phyloP scores from a whole-genome alignment of 2,888 invertebrate genomes.

The Rhagium mordax region DNA sequence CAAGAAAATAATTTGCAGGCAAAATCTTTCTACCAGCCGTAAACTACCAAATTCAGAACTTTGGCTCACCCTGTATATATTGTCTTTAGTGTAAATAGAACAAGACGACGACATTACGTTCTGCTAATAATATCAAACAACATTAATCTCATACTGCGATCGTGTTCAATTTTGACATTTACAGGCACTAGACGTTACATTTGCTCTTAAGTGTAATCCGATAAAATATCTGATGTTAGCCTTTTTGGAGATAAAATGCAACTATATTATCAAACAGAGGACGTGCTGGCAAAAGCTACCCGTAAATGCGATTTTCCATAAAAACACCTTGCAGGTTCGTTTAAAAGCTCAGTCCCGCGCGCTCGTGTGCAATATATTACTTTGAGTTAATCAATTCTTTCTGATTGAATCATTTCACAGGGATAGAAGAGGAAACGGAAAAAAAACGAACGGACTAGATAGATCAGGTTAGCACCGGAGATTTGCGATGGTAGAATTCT shows the following conservation, averaged over 20 bases:
- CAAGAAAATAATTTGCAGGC: too few relatives aligned
- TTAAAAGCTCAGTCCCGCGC: not conserved
- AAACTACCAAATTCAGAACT: too few relatives aligned
- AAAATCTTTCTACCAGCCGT: too few relatives aligned
- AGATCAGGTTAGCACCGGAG: not conserved
- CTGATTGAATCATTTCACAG: conserved; percentile 17
- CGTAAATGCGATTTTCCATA: not conserved
- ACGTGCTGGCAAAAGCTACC: not conserved
- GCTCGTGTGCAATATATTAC: not conserved
- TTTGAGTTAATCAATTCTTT: conserved; percentile 21
- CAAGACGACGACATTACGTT: too few relatives aligned
- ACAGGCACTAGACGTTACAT: not conserved
- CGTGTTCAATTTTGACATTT: not conserved
- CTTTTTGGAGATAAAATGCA: not conserved
- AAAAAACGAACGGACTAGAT: not conserved
- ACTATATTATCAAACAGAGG: not conserved
- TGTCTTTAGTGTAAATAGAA: too few relatives aligned
- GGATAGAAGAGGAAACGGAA: not conserved
- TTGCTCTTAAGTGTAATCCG: not conserved
- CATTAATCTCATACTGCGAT: too few relatives aligned
- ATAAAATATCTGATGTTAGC: not conserved
- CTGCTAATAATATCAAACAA: too few relatives aligned
- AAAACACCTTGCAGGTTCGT: too few relatives aligned
- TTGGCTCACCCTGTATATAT: too few relatives aligned
- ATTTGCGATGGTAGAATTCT: too few relatives aligned